phyloP scores from a whole-genome alignment of 2,113 vertebrate species.

The Pseudolaguvia tuberculata region DNA sequence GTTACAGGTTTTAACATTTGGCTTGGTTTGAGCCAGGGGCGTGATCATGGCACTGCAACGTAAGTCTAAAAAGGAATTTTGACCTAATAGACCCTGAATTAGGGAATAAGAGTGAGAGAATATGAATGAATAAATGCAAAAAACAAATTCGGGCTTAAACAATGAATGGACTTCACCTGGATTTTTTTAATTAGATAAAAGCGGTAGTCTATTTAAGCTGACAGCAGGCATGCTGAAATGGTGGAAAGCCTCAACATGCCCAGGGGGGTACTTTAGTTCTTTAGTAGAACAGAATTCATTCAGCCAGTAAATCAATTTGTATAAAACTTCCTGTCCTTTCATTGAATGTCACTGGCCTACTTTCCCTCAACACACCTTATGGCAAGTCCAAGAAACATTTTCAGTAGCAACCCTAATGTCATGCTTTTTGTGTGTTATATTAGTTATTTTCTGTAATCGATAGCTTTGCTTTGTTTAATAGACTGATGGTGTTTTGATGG shows the following conservation, averaged over 20 bases:
- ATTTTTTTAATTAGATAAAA: neutral
- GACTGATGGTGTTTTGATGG: neutral
- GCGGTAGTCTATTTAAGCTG: neutral
- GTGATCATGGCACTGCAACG: conserved; percentile 63
- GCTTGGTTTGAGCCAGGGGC: conserved; percentile 47
- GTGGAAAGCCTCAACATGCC: neutral
- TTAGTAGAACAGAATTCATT: neutral
- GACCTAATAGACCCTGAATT: too few species aligned
- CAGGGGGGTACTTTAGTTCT: neutral
- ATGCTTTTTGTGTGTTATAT: neutral
- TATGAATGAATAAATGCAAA: too few species aligned
- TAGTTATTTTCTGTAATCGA: neutral
- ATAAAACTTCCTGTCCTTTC: neutral
- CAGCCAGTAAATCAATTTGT: neutral
- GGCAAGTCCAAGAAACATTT: too few species aligned
- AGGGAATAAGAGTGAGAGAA: too few species aligned
- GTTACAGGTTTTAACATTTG: conserved; percentile 53
- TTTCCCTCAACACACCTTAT: neutral
- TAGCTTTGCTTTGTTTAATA: neutral
- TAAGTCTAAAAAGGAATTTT: conserved; percentile 51
- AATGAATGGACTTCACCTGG: neutral
- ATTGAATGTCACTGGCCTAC: neutral
- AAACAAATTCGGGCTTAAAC: neutral
- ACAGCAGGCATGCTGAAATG: neutral
- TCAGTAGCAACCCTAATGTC: neutral